A percentile compares a stretch with the other conserved stretches of the same genome.
These are phyloP conservation scores for Apamea crenata DNA, from an alignment of 2,888 invertebrate species.

Conservation along the genomic window DNA sequence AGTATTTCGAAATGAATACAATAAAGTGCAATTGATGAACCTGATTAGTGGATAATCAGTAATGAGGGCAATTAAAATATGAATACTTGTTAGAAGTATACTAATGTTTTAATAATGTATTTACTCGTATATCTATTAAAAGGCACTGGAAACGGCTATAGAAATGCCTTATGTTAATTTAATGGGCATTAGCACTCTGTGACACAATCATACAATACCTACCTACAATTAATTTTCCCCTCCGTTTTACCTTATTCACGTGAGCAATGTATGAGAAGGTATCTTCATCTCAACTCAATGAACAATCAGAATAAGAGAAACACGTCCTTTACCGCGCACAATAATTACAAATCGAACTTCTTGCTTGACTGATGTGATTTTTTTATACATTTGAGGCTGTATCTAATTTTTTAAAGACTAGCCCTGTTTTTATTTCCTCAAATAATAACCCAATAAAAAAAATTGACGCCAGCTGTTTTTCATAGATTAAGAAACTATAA, in stretches of 20 bases:
- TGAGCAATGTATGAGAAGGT: background rate
- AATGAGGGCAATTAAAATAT: background rate
- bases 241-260: background rate
- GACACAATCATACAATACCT: background rate
- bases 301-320: background rate
- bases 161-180: background rate
- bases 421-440: background rate
- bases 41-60: conserved; percentile 12
- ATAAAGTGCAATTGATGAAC: conserved; percentile 18
- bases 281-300: background rate
- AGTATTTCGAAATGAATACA: conserved; percentile 5
- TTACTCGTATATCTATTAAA: background rate
- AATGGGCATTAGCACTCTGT: conserved; percentile 9
- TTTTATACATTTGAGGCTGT: background rate
- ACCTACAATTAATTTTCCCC: background rate
- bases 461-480: background rate
- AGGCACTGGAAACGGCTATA: background rate
- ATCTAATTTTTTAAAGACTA: background rate
- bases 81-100: background rate
- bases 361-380: background rate
- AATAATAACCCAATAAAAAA: background rate
- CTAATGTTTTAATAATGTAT: background rate
- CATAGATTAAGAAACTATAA: background rate
- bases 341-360: background rate
- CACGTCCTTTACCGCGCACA: too few species aligned